These are phyloP conservation scores for Aegypius monachus DNA, from an alignment of 2,113 vertebrate genomes.

Conservation along the genomic window DNA sequence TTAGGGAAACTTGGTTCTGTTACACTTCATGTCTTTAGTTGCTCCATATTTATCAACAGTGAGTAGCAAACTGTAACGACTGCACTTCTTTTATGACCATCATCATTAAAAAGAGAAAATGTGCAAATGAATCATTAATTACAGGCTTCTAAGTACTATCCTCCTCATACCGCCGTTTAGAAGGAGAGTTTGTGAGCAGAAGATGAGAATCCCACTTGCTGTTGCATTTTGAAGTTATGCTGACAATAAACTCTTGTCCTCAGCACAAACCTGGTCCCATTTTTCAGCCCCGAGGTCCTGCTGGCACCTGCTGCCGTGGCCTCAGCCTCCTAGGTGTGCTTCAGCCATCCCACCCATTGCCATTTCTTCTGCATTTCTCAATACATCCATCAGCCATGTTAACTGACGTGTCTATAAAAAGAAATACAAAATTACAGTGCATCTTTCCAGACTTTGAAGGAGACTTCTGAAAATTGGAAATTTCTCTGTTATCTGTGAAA, in stretches of 20 bases:
- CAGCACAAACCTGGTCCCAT: background rate
- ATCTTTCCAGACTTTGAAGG: background rate
- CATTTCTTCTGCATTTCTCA: background rate
- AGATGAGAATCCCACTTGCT: background rate
- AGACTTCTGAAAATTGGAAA: background rate
- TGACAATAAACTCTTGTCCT: background rate
- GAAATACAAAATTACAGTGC: background rate
- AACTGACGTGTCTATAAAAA: background rate
- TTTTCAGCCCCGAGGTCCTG: background rate
- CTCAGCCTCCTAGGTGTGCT: background rate
- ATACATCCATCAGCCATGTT: background rate
- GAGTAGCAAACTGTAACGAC: background rate
- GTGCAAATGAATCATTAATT: constrained; percentile 49
- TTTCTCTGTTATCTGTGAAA: background rate
- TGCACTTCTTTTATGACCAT: background rate
- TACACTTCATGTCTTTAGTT: background rate
- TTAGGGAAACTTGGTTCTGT: background rate
- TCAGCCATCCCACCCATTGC: background rate
- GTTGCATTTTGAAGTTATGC: background rate
- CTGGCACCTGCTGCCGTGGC: background rate
- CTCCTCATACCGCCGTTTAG: background rate
- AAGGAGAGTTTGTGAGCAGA: background rate
- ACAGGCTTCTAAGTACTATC: background rate
- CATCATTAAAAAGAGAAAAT: background rate
- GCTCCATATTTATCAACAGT: constrained; percentile 14